Base-by-base conservation (phyloP, 2,113 vertebrate genomes). In the Micronycteris hirsuta region DNA sequence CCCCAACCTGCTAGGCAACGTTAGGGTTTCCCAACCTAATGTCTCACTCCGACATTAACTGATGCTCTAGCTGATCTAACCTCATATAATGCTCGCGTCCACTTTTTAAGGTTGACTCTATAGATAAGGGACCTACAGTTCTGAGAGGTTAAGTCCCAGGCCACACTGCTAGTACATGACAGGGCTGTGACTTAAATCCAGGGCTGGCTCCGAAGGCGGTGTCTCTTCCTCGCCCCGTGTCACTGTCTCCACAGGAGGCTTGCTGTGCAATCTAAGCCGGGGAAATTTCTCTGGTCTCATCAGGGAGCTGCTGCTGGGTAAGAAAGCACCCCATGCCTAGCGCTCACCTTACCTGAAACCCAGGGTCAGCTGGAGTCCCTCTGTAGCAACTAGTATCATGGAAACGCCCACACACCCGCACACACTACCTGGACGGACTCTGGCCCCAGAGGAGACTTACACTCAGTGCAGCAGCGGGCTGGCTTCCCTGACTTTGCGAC, bases 1-100 rank as follows among this genome's bases (percentile, higher is more conserved):
- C 11, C 20, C 17, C 5, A 2, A 0, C 9, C 16, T n/a, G 5
- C 26, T 0, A 8, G n/a, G 31, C 5, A 20, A 4, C 17, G 26
- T 31, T 31, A 14, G 28, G 38, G 8, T 7, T 63, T 81, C 15
- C 4, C 47, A 38, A 7, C 0, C 1, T 4, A 4, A 4, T 38
- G 31, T 85, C 52, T 45, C 52, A 49, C 19, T 47, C 28, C 38
- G 58, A 56, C 45, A 24, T 11, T 6, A 43, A 31, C 19, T n/a
- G 36, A 56, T 52, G 4, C 9, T 85, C 9, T 13, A 13, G 36
- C 61, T 45, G 68, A 87, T 7, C 68, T 28, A 36, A 36, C 22
- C 36, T 43, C 7, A 15, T 54, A 26, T 33, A 70, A 52, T 17
- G 33, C 24, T 86, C 20, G 5, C 36, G 20, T 0, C 15, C 7